Base-by-base conservation (phyloP, 2,113 vertebrate genomes). In the Nibea coibor region DNA sequence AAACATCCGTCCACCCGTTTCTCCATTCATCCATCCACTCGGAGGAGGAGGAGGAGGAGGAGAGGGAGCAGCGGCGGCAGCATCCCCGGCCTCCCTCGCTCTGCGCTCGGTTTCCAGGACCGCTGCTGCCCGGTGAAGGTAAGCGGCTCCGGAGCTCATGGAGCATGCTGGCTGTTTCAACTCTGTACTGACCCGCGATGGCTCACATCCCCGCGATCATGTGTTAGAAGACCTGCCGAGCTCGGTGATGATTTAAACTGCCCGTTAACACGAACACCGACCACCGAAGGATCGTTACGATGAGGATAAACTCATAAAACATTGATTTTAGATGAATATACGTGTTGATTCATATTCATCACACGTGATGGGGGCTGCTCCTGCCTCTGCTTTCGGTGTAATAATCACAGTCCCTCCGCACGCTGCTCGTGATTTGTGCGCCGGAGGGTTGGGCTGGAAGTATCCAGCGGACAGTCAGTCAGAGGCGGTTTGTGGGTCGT, bases 41-140 rank as follows among this genome's bases (percentile, higher is more conserved):
- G 7, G 24, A 50, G 48, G 48, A 50, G 48, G 47, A 28, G 82
- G 88, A 87, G 31, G 31, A 35, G 31, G 5, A 26, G 72, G 84
- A 81, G 87, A 64, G 72, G 79, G 73, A 82, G 82, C 80, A 51
- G 86, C 82, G 75, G 80, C 83, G 66, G 90, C 91, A 84, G 92
- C 92, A 89, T 87, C 83, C 79, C 87, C 92, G 90, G 92, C 90
- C 91, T 92, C 87, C 84, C 89, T 73, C 85, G 88, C 91, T 72
- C 91, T 66, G 88, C 31, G 86, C 81, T 85, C 89, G 91, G 88
- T 77, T 66, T 70, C 72, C 59, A 76, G 88, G 20, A 78, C 47
- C 89, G 85, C 91, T 56, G 91, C 89, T 89, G 82, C 89, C 91
- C 91, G 92, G 83, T 88, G 92, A 92, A 93, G 94, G 94, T 95